These are phyloP conservation scores for Penaeus indicus DNA, from an alignment of 1,140 invertebrate species.

Conservation along the genomic window DNA sequence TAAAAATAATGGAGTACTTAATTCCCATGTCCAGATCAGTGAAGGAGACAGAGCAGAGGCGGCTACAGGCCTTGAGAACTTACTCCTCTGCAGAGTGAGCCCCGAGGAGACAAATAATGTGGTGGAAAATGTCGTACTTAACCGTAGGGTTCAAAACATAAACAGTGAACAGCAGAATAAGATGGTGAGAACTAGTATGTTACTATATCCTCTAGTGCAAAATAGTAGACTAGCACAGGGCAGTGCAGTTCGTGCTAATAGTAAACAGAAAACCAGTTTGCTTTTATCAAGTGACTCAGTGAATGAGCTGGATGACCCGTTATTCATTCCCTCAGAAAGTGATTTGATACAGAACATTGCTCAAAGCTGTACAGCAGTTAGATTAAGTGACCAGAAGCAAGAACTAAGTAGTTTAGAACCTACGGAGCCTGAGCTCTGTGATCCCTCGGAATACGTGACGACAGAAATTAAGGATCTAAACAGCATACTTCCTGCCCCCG, in stretches of 20 bases:
- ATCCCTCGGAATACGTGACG: not conserved
- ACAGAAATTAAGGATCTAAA: not conserved
- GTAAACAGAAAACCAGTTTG: not conserved
- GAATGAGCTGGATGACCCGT: not conserved
- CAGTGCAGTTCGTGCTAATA: constrained; percentile 31
- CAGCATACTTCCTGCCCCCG: not conserved
- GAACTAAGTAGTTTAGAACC: too few species aligned
- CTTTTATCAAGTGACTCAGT: constrained; percentile 19
- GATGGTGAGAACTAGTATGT: constrained; percentile 27
- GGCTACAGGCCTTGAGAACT: not conserved
- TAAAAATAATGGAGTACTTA: too few species aligned
- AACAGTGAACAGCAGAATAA: not conserved
- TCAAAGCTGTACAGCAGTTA: not conserved
- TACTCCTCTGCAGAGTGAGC: not conserved
- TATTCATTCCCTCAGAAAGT: not conserved
- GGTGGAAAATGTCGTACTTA: constrained; percentile 39
- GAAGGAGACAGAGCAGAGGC: not conserved
- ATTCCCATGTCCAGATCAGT: not conserved
- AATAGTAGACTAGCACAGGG: constrained; percentile 19
- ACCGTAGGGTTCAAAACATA: constrained; percentile 20
- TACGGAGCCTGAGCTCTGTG: not conserved
- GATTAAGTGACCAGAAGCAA: constrained; percentile 6
- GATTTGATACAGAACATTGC: constrained; percentile 18
- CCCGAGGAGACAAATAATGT: not conserved
- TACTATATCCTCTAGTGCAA: constrained; percentile 33